Evolutionary conservation across 1,140 invertebrate species (phyloP), one percentile per base, ranked within the genome.

Genomic region (Drosophila ficusphila): DNA sequence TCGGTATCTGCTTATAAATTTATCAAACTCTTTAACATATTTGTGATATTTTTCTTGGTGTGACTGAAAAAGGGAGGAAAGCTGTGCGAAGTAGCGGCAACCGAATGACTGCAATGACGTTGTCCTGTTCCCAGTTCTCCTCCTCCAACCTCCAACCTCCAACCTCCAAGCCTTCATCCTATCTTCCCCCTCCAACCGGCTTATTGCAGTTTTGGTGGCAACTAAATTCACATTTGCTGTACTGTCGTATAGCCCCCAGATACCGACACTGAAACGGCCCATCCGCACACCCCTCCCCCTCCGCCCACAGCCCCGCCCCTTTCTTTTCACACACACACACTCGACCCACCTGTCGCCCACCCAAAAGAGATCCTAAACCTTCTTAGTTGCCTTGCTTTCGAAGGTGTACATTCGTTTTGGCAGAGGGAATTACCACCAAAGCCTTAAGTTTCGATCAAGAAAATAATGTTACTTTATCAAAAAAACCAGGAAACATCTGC

Each of bases 191-290:
- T 34, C 12, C 16, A 12, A 3, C 21, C 33, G 21, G 39, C 67
- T 39, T 72, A 39, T 53, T 57, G 57, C 57, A 62, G 61, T 75
- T 85, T 71, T 41, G 67, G 61, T 57, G 60, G 57, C 81, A 83
- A 83, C 74, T 78, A 83, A 83, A 83, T 83, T 83, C 79, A 71
- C 79, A 83, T 83, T 83, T 85, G 79, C 44, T 82, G 69, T 74
- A 36, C 42, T 38, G 41, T 48, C 58, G 29, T 27, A 42, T 36
- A 36, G 51, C 69, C 60, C 69, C 57, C 31, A 41, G 56, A 64
- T 65, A 64, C 42, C 27, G 25, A 2, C 18, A 65, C 42, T 41
- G 62, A 49, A 61, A 64, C 36, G 33, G 58, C 42, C 62, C 58
- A 65, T 64, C 12, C 52, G 5, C 8, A 21, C 41, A 39, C n/a